phyloP scores from a whole-genome alignment of 2,888 invertebrate genomes.

The Miltochrista miniata region DNA sequence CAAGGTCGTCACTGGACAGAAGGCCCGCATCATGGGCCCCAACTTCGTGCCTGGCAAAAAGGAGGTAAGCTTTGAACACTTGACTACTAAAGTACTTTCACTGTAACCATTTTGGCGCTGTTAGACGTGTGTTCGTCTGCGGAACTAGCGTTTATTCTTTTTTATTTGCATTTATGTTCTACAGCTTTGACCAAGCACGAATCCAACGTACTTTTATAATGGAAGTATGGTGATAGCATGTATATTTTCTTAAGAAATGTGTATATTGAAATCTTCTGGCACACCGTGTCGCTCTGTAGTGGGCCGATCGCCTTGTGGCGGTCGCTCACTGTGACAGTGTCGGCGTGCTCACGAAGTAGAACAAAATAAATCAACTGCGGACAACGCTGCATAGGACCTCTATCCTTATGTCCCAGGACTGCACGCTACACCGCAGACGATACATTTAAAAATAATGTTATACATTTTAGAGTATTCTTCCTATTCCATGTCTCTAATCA shows the following conservation, averaged over 20 bases:
- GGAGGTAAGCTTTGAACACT: conserved; percentile 79
- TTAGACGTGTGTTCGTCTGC: too few relatives aligned
- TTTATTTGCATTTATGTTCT: too few relatives aligned
- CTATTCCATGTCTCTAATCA: not conserved
- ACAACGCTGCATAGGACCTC: conserved; percentile 90
- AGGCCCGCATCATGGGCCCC: conserved; percentile 99
- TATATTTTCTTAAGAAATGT: too few relatives aligned
- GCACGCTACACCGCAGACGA: conserved; percentile 83
- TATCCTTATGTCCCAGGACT: conserved; percentile 90
- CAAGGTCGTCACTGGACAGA: conserved; percentile 94
- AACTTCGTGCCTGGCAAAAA: conserved; percentile 99
- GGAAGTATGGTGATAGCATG: too few relatives aligned
- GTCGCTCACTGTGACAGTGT: conserved; percentile 44
- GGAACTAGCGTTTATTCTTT: too few relatives aligned
- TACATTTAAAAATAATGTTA: conserved; percentile 55
- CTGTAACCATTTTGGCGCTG: too few relatives aligned
- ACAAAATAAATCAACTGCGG: conserved; percentile 52
- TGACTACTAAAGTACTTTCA: too few relatives aligned
- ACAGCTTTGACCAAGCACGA: too few relatives aligned
- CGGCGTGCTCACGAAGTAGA: conserved; percentile 86
- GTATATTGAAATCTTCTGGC: conserved; percentile 22
- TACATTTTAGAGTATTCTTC: not conserved
- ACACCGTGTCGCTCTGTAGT: conserved; percentile 56
- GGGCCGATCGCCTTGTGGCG: conserved; percentile 16
- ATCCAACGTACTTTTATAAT: too few relatives aligned